These are phyloP conservation scores for Maconellicoccus hirsutus DNA, from an alignment of 1,140 invertebrate genomes.

Conservation along the genomic window DNA sequence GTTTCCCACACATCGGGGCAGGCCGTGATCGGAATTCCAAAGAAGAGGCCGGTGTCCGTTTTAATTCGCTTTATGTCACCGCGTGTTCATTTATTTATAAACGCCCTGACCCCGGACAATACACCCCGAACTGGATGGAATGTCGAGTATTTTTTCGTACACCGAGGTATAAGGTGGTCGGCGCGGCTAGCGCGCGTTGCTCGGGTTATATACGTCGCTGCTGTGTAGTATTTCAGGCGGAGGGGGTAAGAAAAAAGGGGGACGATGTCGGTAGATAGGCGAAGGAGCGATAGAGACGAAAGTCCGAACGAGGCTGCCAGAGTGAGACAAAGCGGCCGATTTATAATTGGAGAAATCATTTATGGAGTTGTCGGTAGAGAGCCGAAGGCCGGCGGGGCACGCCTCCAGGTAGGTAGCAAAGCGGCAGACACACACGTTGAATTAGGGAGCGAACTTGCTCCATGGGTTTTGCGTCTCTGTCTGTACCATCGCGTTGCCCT, in stretches of 20 bases:
- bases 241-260: not conserved
- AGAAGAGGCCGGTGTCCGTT: not conserved
- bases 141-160: conserved; percentile 2
- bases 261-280: not conserved
- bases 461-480: not conserved
- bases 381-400: not conserved
- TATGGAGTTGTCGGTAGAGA: not conserved
- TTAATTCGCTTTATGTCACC: not conserved
- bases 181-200: too few relatives aligned
- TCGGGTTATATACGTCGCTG: too few relatives aligned
- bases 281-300: too few relatives aligned
- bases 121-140: not conserved
- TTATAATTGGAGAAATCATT: conserved; percentile 9
- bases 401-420: not conserved
- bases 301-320: too few relatives aligned
- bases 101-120: not conserved
- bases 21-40: not conserved
- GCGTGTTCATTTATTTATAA: not conserved
- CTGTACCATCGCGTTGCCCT: too few relatives aligned
- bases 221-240: too few relatives aligned
- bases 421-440: conserved; percentile 6
- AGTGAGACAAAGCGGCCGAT: too few relatives aligned
- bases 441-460: not conserved
- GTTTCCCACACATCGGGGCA: not conserved
- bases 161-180: too few relatives aligned